phyloP scores from a whole-genome alignment of 2,797 vertebrate species.

The Takifugu ocellatus region DNA sequence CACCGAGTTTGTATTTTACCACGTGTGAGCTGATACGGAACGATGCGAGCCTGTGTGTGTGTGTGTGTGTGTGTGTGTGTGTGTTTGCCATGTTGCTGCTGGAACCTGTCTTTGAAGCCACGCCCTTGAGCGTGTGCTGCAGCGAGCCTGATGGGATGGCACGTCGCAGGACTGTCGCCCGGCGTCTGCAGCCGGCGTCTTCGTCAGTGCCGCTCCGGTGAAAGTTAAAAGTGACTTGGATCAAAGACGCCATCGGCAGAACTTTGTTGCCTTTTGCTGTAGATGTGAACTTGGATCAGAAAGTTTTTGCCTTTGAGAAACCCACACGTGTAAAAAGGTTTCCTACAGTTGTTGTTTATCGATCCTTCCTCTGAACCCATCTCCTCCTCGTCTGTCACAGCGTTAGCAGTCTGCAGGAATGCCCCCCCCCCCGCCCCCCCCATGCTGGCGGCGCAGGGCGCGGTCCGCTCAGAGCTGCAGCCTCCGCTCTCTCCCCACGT shows the following conservation, averaged over 20 bases:
- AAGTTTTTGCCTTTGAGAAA: no score
- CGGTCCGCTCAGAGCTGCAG: constrained; percentile 58
- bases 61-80: constrained; percentile 21
- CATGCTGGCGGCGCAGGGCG: constrained; percentile 52
- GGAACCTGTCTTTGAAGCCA: constrained; percentile 36
- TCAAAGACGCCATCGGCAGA: no score
- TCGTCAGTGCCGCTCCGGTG: neutral
- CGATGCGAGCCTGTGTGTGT: constrained; percentile 23
- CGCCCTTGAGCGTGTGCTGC: constrained; percentile 52
- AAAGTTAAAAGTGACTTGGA: no score
- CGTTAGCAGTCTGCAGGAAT: constrained; percentile 4
- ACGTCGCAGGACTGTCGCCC: neutral
- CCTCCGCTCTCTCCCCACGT: constrained; percentile 75
- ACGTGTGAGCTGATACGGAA: constrained; percentile 55
- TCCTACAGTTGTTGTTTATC: neutral
- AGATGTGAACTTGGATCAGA: no score
- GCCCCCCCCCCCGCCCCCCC: constrained; percentile 5
- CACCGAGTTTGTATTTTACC: constrained; percentile 80
- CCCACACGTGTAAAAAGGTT: no score
- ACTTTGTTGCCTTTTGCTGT: no score
- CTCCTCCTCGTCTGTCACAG: neutral
- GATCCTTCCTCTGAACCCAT: neutral
- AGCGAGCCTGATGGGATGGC: constrained; percentile 28
- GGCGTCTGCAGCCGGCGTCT: neutral
- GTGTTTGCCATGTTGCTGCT: neutral